Percentiles rank a stretch among this genome's conserved stretches.
These are phyloP conservation scores for Cottus gobio DNA, from an alignment of 2,113 vertebrate species.

Conservation along the genomic window DNA sequence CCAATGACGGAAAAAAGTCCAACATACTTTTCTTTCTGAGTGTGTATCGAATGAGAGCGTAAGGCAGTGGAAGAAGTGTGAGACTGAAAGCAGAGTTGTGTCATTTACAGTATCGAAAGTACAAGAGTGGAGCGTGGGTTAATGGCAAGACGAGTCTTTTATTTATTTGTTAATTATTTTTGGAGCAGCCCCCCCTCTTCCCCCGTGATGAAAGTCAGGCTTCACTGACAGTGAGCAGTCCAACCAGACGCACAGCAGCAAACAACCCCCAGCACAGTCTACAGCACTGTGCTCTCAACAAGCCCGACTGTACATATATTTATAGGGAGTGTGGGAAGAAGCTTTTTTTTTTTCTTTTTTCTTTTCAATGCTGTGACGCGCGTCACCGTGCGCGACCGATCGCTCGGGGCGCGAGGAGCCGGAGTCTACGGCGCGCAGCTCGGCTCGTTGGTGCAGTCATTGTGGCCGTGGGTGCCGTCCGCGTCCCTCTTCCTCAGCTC, in stretches of 20 bases:
- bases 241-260: constrained; percentile 48
- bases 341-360: constrained; percentile 40
- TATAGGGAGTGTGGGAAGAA: constrained; percentile 47
- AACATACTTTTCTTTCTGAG: constrained; percentile 8
- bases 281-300: constrained; percentile 20
- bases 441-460: constrained; percentile 82
- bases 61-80: constrained; percentile 70
- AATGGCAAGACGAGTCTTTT: constrained; percentile 44
- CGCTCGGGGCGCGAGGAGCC: constrained; percentile 24
- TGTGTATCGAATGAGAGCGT: constrained; percentile 47
- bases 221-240: constrained; percentile 59
- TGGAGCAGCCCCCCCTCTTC: constrained; percentile 37
- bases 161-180: constrained; percentile 11
- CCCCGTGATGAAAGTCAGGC: constrained; percentile 40
- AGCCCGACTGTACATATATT: constrained; percentile 28
- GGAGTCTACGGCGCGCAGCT: constrained; percentile 88
- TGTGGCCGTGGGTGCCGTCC: constrained; percentile 76
- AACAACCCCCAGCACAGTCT: constrained; percentile 55
- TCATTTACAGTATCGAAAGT: constrained; percentile 69
- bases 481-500: constrained; percentile 90
- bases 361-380: constrained; percentile 44
- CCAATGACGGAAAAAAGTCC: constrained; percentile 21
- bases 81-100: constrained; percentile 50
- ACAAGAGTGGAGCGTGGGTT: constrained; percentile 56
- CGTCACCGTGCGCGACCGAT: constrained; percentile 51